Evolutionary conservation across 2,113 vertebrate genomes (phyloP).

Genomic region (Microtus oregoni): DNA sequence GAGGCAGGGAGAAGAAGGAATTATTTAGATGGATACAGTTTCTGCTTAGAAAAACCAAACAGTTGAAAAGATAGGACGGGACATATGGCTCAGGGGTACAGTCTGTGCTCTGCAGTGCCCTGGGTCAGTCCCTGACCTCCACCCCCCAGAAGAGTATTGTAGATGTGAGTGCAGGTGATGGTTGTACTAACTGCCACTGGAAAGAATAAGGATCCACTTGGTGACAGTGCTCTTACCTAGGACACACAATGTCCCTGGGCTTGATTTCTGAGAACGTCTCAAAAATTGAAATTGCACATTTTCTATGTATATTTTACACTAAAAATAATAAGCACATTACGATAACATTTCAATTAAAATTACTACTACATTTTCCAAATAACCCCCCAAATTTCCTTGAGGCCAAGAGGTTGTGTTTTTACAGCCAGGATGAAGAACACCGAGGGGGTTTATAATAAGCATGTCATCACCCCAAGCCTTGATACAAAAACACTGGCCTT

Average conservation of each 20-base stretch:
- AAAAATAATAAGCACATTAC: background rate
- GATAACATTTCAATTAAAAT: constrained; percentile 17
- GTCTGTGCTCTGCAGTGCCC: background rate
- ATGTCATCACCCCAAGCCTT: background rate
- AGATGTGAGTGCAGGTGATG: background rate
- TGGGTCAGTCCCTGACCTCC: background rate
- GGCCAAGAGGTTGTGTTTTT: background rate
- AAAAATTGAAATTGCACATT: background rate
- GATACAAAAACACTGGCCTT: background rate
- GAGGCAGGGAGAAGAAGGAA: background rate
- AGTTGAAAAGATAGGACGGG: background rate
- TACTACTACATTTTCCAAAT: background rate
- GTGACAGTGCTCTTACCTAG: too few species aligned
- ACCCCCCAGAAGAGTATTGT: background rate
- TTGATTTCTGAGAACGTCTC: background rate
- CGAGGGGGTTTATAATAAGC: background rate
- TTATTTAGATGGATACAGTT: background rate
- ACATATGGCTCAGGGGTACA: too few species aligned
- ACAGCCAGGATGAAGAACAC: background rate
- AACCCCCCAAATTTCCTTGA: background rate
- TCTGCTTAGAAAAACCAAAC: background rate
- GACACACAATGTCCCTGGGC: background rate
- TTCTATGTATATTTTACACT: background rate
- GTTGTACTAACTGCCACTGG: background rate
- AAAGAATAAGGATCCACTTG: background rate